Conservation (phyloP, 2,888 invertebrate genomes). For the Sarcophaga rosellei region DNA sequence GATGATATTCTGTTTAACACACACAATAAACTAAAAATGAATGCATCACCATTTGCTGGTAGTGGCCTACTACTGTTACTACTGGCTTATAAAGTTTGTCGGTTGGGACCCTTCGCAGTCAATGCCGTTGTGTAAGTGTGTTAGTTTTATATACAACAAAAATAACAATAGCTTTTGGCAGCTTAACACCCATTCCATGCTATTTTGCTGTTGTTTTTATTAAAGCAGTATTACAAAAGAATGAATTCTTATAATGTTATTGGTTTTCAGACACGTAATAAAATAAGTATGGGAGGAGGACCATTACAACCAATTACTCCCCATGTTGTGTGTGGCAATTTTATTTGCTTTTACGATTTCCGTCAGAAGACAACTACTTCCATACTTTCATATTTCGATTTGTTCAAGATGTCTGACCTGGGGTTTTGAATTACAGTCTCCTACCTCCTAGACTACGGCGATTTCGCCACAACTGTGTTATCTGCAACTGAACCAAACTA, state of each 20-base stretch:
- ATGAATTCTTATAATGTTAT: neutral
- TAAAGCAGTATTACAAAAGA: slow-evolving; percentile 8
- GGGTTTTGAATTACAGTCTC: too few species aligned
- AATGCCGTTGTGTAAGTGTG: slow-evolving; percentile 18
- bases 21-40: slow-evolving; percentile 56
- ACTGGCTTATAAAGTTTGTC: slow-evolving; percentile 24
- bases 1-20: slow-evolving; percentile 34
- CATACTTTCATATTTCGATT: too few species aligned
- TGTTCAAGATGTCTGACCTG: too few species aligned
- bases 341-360: too few species aligned
- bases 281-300: too few species aligned
- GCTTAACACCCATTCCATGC: slow-evolving; percentile 52
- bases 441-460: too few species aligned
- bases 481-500: neutral
- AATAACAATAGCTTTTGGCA: slow-evolving; percentile 48
- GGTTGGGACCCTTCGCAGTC: slow-evolving; percentile 29
- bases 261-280: too few species aligned
- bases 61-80: slow-evolving; percentile 55
- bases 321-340: too few species aligned
- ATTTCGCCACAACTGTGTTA: too few species aligned
- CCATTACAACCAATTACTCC: too few species aligned
- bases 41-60: slow-evolving; percentile 55
- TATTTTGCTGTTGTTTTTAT: slow-evolving; percentile 16
- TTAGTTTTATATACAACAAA: slow-evolving; percentile 25
- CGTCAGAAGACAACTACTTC: too few species aligned